A percentile compares a stretch with the other conserved stretches of the same genome.
phyloP scores from a whole-genome alignment of 1,140 invertebrate species.

The Hylyphantes graminicola region DNA sequence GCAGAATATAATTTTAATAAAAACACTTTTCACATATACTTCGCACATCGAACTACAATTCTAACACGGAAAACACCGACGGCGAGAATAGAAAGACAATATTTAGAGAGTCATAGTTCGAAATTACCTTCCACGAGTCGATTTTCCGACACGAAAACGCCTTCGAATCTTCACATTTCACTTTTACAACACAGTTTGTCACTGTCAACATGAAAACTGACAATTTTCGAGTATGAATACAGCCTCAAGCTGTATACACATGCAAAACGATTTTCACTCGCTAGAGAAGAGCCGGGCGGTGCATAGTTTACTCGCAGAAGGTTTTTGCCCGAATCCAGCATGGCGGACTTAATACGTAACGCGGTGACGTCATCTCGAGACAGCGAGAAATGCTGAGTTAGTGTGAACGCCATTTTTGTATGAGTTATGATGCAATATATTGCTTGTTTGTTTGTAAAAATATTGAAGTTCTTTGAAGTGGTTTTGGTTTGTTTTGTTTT shows the following conservation, averaged over 20 bases:
- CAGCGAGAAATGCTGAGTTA: not conserved
- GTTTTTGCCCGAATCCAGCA: conserved; percentile 22
- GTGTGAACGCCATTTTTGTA: not conserved
- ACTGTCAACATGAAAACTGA: no score
- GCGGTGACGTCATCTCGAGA: conserved; percentile 12
- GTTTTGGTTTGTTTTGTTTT: no score
- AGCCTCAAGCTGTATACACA: not conserved
- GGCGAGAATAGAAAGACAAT: not conserved
- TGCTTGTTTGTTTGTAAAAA: no score
- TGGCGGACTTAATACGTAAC: conserved; percentile 36
- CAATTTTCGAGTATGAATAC: not conserved
- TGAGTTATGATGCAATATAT: no score
- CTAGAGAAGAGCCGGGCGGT: conserved; percentile 6
- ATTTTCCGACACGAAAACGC: not conserved
- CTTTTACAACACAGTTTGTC: not conserved
- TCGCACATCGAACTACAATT: no score
- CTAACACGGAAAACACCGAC: no score
- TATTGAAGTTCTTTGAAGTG: no score
- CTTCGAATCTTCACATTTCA: not conserved
- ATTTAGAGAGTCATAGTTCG: not conserved
- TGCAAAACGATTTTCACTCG: not conserved
- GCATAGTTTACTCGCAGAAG: not conserved
- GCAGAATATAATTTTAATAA: no score
- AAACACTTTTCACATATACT: no score
- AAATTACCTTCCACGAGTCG: not conserved